Conservation (phyloP, 1,140 invertebrate genomes). For the Tenebrio molitor region DNA sequence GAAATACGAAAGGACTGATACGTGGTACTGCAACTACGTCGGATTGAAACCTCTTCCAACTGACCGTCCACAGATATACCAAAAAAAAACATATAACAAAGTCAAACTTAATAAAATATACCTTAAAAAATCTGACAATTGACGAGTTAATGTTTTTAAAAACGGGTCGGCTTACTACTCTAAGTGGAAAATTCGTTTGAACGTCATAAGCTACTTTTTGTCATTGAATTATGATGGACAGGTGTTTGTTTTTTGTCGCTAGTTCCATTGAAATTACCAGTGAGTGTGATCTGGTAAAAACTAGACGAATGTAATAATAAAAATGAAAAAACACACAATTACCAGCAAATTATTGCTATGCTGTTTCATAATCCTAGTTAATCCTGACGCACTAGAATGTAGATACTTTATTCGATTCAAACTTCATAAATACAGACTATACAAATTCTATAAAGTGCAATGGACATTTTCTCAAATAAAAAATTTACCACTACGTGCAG, state of each 20-base stretch:
- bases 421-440: slow-evolving; percentile 25
- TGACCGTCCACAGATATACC: neutral
- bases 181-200: slow-evolving; percentile 42
- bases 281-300: neutral
- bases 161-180: slow-evolving; percentile 16
- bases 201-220: slow-evolving; percentile 44
- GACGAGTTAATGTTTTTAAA: slow-evolving; percentile 15
- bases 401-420: slow-evolving; percentile 17
- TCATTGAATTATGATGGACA: slow-evolving; percentile 25
- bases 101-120: neutral
- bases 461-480: slow-evolving; percentile 30
- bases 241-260: slow-evolving; percentile 1
- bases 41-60: slow-evolving; percentile 3
- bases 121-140: neutral
- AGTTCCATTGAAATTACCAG: neutral
- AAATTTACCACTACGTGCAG: slow-evolving; percentile 26
- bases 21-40: neutral
- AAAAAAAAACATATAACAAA: neutral
- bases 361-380: slow-evolving; percentile 28
- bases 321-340: slow-evolving; percentile 3
- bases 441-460: slow-evolving; percentile 35
- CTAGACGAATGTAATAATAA: neutral
- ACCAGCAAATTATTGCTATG: slow-evolving; percentile 35
- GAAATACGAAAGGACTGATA: neutral
- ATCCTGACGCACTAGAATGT: slow-evolving; percentile 5